A percentile compares a stretch with the other conserved stretches of the same genome.
These are phyloP conservation scores for Cynaeus angustus DNA, from an alignment of 2,888 invertebrate species.

Conservation along the genomic window DNA sequence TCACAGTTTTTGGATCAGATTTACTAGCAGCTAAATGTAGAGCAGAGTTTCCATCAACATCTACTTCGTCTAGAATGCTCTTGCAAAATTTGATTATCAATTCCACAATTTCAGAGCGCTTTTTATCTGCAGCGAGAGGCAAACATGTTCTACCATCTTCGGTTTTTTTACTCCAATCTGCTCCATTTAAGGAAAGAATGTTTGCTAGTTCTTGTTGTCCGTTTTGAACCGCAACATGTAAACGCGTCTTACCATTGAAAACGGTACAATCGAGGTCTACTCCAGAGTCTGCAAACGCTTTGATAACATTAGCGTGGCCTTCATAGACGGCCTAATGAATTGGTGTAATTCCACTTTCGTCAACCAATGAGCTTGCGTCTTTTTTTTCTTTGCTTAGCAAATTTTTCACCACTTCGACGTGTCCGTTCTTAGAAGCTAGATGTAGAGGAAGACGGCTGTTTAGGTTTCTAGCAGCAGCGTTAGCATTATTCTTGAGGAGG, in stretches of 20 bases:
- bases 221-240: conserved; percentile 6
- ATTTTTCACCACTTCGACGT: conserved; percentile 4
- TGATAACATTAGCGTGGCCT: no score
- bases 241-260: background rate
- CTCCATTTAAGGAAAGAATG: no score
- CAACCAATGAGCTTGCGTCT: no score
- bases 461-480: background rate
- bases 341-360: background rate
- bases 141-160: background rate
- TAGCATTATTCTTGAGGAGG: background rate
- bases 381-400: no score
- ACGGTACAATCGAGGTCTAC: no score
- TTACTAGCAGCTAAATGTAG: background rate
- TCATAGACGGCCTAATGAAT: background rate
- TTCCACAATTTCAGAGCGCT: background rate
- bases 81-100: background rate
- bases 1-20: background rate
- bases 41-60: background rate
- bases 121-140: background rate
- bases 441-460: conserved; percentile 6
- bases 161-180: no score
- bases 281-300: no score
- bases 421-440: conserved; percentile 6
- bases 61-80: background rate
- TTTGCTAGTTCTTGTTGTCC: background rate